Base-by-base conservation (phyloP, 2,888 invertebrate genomes). In the Perithous albicinctus region DNA sequence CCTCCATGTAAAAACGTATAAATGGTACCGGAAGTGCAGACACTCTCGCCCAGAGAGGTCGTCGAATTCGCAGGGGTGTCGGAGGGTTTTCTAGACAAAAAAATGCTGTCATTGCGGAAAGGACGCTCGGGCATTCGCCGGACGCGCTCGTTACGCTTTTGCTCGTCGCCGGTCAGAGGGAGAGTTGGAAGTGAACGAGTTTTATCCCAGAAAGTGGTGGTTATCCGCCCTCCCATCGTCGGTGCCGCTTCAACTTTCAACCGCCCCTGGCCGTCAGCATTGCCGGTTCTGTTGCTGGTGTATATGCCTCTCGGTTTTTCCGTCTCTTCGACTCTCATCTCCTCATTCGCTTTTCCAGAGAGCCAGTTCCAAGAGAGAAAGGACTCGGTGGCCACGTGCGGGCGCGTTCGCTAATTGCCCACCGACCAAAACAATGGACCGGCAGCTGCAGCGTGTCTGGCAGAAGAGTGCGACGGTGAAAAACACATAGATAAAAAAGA, bases 131-230 rank as follows among this genome's bases (percentile, higher is more conserved):
- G 43, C 29, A 5, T 59, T 72, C 20, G 59, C 32, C 59, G 72
- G 59, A 72, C 20, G 72, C 72, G 43, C 43, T 72, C 72, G 59
- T 59, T 72, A 59, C 72, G 59, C 72, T 72, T 72, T 72, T 46
- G 29, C 59, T 59, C 29, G 7, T 43, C 43, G 20, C 72, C 29
- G 72, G 35, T 43, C 72, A 46, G 43, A 64, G 35, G n/a, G n/a
- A 23, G 46, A 48, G 48, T 51, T 35, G 43, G 26, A 29, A 43
- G 41, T 29, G 70, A 72, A 72, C 72, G 72, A 46, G 72, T 59
- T 72, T 59, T 18, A 72, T 59, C 46, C 72, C 41, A n/a, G 59
- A n/a, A n/a, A 46, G 59, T 18, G 20, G 26, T 43, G 43, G 43
- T 43, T 15, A 56, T 23, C 41, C 20, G 15, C 26, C 41, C 43